A percentile compares a stretch with the other conserved stretches of the same genome.
Evolutionary conservation across 1,140 invertebrate species (phyloP).

Genomic region (Bilobella aurantiaca): DNA sequence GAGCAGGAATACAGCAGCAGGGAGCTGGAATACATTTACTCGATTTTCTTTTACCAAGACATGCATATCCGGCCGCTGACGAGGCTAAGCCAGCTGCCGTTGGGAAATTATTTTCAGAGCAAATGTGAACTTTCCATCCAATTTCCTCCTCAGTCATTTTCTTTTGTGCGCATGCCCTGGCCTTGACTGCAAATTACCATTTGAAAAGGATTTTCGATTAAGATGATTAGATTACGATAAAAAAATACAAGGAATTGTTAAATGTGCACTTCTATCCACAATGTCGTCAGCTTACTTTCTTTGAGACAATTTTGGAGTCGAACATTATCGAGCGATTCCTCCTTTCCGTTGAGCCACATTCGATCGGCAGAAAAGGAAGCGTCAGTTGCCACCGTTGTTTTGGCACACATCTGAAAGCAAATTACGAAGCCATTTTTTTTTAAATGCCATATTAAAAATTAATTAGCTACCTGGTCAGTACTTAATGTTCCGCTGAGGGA

Average conservation of each 20-base stretch:
- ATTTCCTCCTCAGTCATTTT: slow-evolving; percentile 39
- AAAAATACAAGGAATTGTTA: not conserved
- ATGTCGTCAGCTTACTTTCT: too few relatives aligned
- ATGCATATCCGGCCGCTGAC: slow-evolving; percentile 95
- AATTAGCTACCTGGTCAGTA: slow-evolving; percentile 56
- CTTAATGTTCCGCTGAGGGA: slow-evolving; percentile 85
- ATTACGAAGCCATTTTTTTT: not conserved
- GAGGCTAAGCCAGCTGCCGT: slow-evolving; percentile 96
- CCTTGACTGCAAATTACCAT: slow-evolving; percentile 27
- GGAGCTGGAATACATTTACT: not conserved
- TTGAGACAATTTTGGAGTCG: slow-evolving; percentile 66
- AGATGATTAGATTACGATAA: not conserved
- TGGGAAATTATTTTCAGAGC: slow-evolving; percentile 95
- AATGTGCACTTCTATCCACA: not conserved
- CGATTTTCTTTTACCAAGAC: slow-evolving; percentile 49
- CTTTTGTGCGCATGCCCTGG: slow-evolving; percentile 39
- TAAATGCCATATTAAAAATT: not conserved
- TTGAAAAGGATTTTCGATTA: not conserved
- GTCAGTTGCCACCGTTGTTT: slow-evolving; percentile 69
- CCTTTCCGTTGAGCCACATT: slow-evolving; percentile 81
- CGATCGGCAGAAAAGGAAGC: slow-evolving; percentile 59
- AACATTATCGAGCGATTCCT: slow-evolving; percentile 59
- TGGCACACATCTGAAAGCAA: slow-evolving; percentile 64
- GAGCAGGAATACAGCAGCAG: not conserved
- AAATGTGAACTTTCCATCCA: slow-evolving; percentile 71